Percentiles rank a stretch among this genome's conserved stretches.
Evolutionary conservation across 2,113 vertebrate species (phyloP).

Genomic region (Entelurus aequoreus): DNA sequence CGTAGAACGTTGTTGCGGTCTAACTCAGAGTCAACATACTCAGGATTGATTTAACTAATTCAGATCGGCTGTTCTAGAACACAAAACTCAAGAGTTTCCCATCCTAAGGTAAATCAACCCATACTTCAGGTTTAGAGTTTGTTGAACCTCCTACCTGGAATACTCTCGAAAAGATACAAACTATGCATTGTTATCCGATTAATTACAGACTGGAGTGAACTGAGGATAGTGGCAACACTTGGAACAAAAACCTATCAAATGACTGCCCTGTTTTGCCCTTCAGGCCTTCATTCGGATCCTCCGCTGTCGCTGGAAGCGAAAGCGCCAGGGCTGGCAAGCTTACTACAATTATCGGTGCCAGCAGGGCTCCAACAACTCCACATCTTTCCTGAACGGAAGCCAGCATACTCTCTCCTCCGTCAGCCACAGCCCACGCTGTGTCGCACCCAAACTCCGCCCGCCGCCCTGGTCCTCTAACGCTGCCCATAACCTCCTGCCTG

Average conservation of each 20-base stretch:
- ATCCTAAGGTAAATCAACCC: too few relatives aligned
- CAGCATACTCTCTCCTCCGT: slow-evolving; percentile 50
- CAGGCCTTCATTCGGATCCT: slow-evolving; percentile 61
- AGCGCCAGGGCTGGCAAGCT: slow-evolving; percentile 42
- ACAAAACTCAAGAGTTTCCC: too few relatives aligned
- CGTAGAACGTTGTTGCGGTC: too few relatives aligned
- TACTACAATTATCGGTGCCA: slow-evolving; percentile 46
- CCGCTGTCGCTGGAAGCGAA: slow-evolving; percentile 48
- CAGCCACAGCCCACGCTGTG: slow-evolving; percentile 29
- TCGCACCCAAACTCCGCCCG: slow-evolving; percentile 27
- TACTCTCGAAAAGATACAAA: too few relatives aligned
- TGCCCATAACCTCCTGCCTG: slow-evolving; percentile 3
- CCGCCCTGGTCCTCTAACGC: slow-evolving; percentile 10
- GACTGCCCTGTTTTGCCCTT: background rate
- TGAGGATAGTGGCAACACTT: too few relatives aligned
- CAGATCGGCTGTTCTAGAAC: too few relatives aligned
- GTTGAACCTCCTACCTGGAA: too few relatives aligned
- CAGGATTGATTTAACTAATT: too few relatives aligned
- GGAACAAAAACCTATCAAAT: background rate
- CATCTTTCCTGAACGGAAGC: slow-evolving; percentile 44
- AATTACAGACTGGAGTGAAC: too few relatives aligned
- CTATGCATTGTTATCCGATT: too few relatives aligned
- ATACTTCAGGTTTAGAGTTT: too few relatives aligned
- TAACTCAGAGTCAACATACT: too few relatives aligned
- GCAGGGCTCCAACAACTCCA: slow-evolving; percentile 43